Base-by-base conservation (phyloP, 2,797 vertebrate genomes). In the Anguilla anguilla region DNA sequence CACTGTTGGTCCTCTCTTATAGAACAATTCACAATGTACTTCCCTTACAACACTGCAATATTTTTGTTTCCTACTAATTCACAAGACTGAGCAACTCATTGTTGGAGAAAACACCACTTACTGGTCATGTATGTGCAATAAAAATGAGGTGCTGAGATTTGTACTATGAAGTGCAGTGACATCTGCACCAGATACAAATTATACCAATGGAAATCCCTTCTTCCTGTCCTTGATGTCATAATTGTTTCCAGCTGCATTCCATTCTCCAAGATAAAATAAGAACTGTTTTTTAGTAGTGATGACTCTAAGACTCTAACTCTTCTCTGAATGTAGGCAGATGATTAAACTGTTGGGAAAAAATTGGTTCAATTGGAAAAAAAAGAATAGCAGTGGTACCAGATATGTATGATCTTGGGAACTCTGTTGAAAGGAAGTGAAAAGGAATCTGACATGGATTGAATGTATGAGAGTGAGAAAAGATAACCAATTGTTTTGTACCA, bases 131-230 rank as follows among this genome's bases (percentile, higher is more conserved):
- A 61, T 90, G 87, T 89, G 31, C 74, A 77, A 64, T 81, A 39
- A 59, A 90, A 88, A 90, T 87, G 91, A 90, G 64, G 61, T 86
- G 87, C 67, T 87, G 90, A 87, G 82, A 91, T 86, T 90, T 57
- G 79, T 57, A 91, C 49, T 86, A 28, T 15, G 85, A 59, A 57
- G 83, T 69, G 13, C 53, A 83, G 89, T 90, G 91, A 89, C 90
- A 92, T 92, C 92, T 90, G 86, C 91, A 86, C 85, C 89, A 87
- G 90, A 89, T 88, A 89, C 79, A 61, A 85, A 79, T 91, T 88
- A 91, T 92, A 91, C 90, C 89, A 89, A 93, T 92, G 92, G 88
- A 91, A 92, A 93, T 93, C 89, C 89, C 90, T 90, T 92, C 90
- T 91, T 90, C 87, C 88, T 88, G 90, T 92, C 90, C 91, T 89